These are phyloP conservation scores for Helogale parvula DNA, from an alignment of 2,113 vertebrate species.

Conservation along the genomic window DNA sequence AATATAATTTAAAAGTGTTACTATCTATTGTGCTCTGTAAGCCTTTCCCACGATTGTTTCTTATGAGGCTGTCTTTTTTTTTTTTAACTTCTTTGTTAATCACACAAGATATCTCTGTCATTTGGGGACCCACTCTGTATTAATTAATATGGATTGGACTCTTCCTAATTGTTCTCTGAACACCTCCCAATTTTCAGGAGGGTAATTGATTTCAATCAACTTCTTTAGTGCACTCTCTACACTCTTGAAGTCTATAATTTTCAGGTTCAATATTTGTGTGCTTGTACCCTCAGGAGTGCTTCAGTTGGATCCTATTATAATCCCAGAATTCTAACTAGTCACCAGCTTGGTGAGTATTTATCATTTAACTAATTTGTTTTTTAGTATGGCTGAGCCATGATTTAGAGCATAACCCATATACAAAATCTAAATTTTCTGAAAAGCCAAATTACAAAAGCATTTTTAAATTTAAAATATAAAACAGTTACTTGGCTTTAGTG, in stretches of 20 bases:
- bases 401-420: background rate
- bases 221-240: constrained; percentile 68
- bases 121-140: constrained; percentile 74
- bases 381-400: background rate
- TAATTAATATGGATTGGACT: constrained; percentile 78
- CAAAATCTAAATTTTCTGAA: background rate
- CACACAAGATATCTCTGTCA: constrained; percentile 73
- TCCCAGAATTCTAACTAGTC: constrained; percentile 59
- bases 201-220: constrained; percentile 79
- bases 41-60: constrained; percentile 34
- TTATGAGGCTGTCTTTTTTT: constrained; percentile 40
- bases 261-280: constrained; percentile 78
- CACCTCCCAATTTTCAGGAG: constrained; percentile 71
- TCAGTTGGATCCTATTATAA: constrained; percentile 62
- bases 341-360: constrained; percentile 47
- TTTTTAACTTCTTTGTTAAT: constrained; percentile 63
- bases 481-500: background rate
- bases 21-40: constrained; percentile 6
- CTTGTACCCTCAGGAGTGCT: constrained; percentile 66
- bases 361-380: constrained; percentile 38
- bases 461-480: constrained; percentile 7
- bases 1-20: constrained; percentile 29
- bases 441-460: constrained; percentile 15
- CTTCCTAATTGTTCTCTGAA: constrained; percentile 77
- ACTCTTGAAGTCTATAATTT: constrained; percentile 72